A percentile compares a stretch with the other conserved stretches of the same genome.
Evolutionary conservation across 2,797 vertebrate genomes (phyloP).

Genomic region (Gallinago stenura): DNA sequence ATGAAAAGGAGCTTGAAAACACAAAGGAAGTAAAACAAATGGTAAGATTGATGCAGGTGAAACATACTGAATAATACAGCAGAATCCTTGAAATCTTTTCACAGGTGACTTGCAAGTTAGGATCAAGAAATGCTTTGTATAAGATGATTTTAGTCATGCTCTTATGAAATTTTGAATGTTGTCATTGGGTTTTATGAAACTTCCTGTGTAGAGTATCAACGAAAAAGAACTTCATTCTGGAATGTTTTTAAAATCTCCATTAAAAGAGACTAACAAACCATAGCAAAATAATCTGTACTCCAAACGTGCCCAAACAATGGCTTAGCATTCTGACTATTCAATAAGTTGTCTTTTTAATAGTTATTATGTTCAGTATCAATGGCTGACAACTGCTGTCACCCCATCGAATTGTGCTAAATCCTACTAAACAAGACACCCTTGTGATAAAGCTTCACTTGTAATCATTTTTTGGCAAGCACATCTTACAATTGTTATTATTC

Average conservation of each 20-base stretch:
- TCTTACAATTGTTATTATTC: constrained; percentile 36
- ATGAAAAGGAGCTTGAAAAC: neutral
- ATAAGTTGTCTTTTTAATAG: constrained; percentile 44
- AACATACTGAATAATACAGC: neutral
- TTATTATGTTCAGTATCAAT: constrained; percentile 46
- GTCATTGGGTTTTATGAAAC: neutral
- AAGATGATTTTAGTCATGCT: neutral
- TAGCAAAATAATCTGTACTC: constrained; percentile 13
- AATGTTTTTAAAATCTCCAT: neutral
- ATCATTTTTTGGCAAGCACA: constrained; percentile 52
- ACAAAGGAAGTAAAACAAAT: neutral
- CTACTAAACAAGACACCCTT: constrained; percentile 65
- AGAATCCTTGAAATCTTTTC: neutral
- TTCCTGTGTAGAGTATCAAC: neutral
- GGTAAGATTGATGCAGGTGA: neutral
- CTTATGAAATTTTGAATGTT: neutral
- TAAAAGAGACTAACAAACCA: neutral
- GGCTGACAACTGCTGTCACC: constrained; percentile 60
- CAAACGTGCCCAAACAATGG: neutral
- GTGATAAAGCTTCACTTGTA: constrained; percentile 55
- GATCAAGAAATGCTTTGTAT: neutral
- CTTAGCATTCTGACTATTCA: constrained; percentile 16
- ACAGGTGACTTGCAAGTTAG: neutral
- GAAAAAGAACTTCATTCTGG: neutral
- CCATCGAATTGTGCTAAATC: constrained; percentile 55